Percentiles rank a stretch among this genome's conserved stretches.
Evolutionary conservation across 2,797 vertebrate genomes (phyloP).

Genomic region (Amblyopsis hoosieri): DNA sequence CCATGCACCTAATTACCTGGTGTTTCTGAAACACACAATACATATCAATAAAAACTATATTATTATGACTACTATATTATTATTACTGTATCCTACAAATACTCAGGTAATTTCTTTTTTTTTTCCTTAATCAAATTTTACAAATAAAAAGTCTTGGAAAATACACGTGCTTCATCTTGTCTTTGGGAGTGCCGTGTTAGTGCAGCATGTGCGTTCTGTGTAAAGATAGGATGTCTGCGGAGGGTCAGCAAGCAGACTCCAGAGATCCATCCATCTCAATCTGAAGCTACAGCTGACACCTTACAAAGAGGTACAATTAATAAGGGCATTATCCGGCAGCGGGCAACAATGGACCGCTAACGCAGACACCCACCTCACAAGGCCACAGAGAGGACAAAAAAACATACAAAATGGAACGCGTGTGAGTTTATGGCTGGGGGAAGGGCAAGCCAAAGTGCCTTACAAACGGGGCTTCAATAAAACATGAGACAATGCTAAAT

Average conservation of each 20-base stretch:
- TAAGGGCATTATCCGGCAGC: constrained; percentile 82
- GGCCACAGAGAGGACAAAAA: constrained; percentile 68
- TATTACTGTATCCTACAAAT: neutral
- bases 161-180: constrained; percentile 50
- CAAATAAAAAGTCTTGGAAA: constrained; percentile 23
- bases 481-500: constrained; percentile 76
- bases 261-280: constrained; percentile 85
- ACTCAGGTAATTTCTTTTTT: no score
- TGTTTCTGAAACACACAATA: constrained; percentile 87
- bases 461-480: constrained; percentile 77
- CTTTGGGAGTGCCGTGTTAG: constrained; percentile 34
- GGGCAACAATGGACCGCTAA: constrained; percentile 80
- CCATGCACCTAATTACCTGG: constrained; percentile 88
- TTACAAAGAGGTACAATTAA: constrained; percentile 86
- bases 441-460: constrained; percentile 68
- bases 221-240: constrained; percentile 70
- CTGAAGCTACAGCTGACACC: constrained; percentile 79
- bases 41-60: constrained; percentile 85
- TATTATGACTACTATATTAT: constrained; percentile 61
- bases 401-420: constrained; percentile 18
- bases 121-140: no score
- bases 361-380: constrained; percentile 82
- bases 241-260: constrained; percentile 76
- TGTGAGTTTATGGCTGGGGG: constrained; percentile 70
- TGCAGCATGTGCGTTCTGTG: constrained; percentile 71